Base-by-base conservation (phyloP, 2,797 vertebrate species). In the Linurgus olivaceus region DNA sequence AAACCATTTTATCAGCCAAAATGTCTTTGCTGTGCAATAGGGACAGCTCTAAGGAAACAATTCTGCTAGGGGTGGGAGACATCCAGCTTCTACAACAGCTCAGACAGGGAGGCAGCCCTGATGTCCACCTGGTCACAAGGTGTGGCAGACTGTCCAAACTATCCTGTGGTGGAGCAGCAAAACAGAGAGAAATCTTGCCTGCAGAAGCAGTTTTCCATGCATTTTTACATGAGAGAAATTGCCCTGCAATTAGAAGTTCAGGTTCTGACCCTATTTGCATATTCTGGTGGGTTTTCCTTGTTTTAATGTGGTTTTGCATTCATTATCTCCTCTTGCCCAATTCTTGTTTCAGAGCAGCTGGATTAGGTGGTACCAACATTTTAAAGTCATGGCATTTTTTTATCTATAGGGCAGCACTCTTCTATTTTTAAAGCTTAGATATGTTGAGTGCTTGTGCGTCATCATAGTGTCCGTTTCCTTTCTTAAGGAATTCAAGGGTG, bases 381-480 rank as follows among this genome's bases (percentile, higher is more conserved):
- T 81, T 55, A 82, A 97, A 94, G 54, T 63, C 2, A 2, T 74
- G 91, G 68, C 65, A 11, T 38, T 94, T 94, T 98, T 98, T 97
- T 73, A 95, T 98, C 96, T 96, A 77, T 92, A 96, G 89, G 93
- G 93, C 97, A 96, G 79, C 86, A 68, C 92, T 97, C 86, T 97
- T 98, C 98, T 98, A 98, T 98, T 98, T 98, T 98, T 98, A 97
- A 96, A 96, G 94, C 93, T 92, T 93, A 97, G 96, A 96, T 96
- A 96, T 95, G 97, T 95, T 97, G 94, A 97, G 96, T 91, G 94
- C 95, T 97, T 97, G 98, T 98, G 98, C 98, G 98, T 99, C 98
- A 98, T 97, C 97, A 52, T 97, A 85, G 96, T 93, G 97, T 98
- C 98, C 97, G 98, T 98, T 99, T 99, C 98, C 98, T 98, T 98